These are phyloP conservation scores for Calliphora vicina DNA, from an alignment of 1,140 invertebrate species.

Conservation along the genomic window DNA sequence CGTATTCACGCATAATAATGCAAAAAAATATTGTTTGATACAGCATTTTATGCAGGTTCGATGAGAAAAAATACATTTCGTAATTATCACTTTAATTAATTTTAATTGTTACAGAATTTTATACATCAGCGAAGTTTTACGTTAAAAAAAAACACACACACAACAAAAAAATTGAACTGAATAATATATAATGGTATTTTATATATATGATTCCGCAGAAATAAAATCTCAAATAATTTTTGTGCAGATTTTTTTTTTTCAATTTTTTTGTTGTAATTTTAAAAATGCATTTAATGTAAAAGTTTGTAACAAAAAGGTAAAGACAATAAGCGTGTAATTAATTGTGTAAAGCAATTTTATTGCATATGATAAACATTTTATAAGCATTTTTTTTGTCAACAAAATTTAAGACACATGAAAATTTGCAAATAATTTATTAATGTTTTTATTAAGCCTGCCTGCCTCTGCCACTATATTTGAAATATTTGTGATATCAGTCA, in stretches of 20 bases:
- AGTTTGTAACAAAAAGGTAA: no score
- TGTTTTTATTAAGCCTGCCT: no score
- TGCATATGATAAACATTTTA: no score
- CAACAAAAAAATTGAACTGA: neutral
- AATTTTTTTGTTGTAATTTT: neutral
- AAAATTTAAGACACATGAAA: no score
- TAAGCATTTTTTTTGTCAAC: no score
- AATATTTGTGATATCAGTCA: no score
- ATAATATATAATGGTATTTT: neutral
- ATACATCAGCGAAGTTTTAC: conserved; percentile 9
- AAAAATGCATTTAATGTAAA: no score
- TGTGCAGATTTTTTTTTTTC: neutral
- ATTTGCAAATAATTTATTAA: no score
- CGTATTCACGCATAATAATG: conserved; percentile 28
- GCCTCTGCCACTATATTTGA: no score
- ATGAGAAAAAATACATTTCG: conserved; percentile 9
- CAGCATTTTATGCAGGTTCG: conserved; percentile 30
- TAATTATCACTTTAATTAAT: conserved; percentile 34
- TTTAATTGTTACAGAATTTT: conserved; percentile 31
- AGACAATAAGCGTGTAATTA: no score
- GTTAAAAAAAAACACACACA: neutral
- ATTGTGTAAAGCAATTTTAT: no score
- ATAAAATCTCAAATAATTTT: neutral
- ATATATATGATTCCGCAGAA: neutral
- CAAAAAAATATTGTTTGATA: conserved; percentile 23